Percentiles rank a stretch among this genome's conserved stretches.
These are phyloP conservation scores for Apodemia zela DNA, from an alignment of 2,888 invertebrate genomes.

Conservation along the genomic window DNA sequence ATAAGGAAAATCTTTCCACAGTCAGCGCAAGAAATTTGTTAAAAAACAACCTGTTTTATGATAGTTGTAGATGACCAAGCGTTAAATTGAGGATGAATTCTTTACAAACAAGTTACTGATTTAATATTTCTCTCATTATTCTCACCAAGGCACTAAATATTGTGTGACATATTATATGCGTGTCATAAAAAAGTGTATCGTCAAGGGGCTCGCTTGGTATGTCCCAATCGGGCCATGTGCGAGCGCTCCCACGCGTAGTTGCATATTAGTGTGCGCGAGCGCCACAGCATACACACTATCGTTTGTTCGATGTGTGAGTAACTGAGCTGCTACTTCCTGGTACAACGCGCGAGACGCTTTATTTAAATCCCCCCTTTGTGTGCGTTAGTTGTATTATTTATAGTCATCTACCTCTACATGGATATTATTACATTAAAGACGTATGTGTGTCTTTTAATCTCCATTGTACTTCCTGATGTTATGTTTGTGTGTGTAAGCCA, in stretches of 20 bases:
- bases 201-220: conserved; percentile 74
- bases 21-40: background rate
- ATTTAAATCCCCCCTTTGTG: conserved; percentile 73
- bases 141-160: conserved; percentile 39
- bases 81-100: background rate
- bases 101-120: conserved; percentile 7
- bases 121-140: conserved; percentile 16
- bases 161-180: conserved; percentile 52
- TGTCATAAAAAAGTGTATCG: conserved; percentile 72
- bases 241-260: conserved; percentile 76
- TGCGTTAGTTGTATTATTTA: conserved; percentile 74
- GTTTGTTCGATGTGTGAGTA: conserved; percentile 57
- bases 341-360: conserved; percentile 74
- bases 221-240: conserved; percentile 78
- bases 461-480: conserved; percentile 78
- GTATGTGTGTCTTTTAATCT: conserved; percentile 75
- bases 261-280: conserved; percentile 73
- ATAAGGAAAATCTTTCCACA: background rate
- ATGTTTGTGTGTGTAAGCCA: conserved; percentile 70
- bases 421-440: conserved; percentile 71
- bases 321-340: conserved; percentile 76
- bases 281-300: conserved; percentile 61
- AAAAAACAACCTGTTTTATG: background rate
- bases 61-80: background rate
- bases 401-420: conserved; percentile 65